A percentile compares a stretch with the other conserved stretches of the same genome.
Evolutionary conservation across 2,888 invertebrate genomes (phyloP).

Genomic region (Noctua janthe): DNA sequence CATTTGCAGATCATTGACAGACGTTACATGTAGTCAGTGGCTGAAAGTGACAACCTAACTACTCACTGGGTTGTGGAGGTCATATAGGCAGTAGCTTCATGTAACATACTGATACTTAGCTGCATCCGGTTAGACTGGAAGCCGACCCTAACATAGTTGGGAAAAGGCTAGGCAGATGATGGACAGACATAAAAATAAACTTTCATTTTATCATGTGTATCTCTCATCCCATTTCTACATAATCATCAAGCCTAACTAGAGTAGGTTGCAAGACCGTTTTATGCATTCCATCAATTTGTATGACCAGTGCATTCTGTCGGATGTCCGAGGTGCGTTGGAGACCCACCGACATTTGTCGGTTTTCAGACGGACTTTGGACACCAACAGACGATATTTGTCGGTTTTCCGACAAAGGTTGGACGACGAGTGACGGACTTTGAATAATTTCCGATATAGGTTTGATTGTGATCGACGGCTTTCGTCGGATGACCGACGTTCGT

Average conservation of each 20-base stretch:
- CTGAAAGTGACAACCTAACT: no score
- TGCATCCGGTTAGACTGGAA: no score
- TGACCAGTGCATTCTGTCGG: conserved; percentile 12
- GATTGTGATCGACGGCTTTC: background rate
- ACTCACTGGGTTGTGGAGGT: no score
- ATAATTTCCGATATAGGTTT: background rate
- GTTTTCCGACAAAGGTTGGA: background rate
- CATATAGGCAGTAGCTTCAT: no score
- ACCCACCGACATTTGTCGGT: background rate
- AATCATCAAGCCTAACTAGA: background rate
- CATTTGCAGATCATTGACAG: no score
- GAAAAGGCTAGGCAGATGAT: no score
- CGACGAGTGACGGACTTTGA: background rate
- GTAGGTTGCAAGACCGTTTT: conserved; percentile 11
- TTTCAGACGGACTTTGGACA: background rate
- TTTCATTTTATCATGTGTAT: background rate
- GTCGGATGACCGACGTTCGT: background rate
- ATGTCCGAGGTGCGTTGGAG: conserved; percentile 6
- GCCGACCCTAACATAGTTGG: no score
- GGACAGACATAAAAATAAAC: background rate
- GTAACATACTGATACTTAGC: no score
- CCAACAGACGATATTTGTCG: background rate
- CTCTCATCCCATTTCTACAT: background rate
- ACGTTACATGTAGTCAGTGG: no score
- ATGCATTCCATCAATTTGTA: conserved; percentile 38